Base-by-base conservation (phyloP, 2,797 vertebrate species). In the Emydoidea blandingii region DNA sequence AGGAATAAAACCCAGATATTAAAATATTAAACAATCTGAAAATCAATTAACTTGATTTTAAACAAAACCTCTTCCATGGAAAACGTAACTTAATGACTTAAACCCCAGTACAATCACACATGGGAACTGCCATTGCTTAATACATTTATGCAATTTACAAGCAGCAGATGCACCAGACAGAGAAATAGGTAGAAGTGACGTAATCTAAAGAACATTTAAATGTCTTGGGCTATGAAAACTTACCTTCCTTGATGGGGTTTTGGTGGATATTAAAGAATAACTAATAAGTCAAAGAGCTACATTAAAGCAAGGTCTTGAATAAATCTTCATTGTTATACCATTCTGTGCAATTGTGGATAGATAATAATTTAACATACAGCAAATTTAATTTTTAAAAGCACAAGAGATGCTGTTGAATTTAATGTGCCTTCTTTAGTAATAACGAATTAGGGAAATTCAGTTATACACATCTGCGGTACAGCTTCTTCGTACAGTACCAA, bases 1-100 rank as follows among this genome's bases (percentile, higher is more conserved):
- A 54, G 78, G 94, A 95, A 92, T 80, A n/a, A 97, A 81, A 88
- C 31, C 80, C 94, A 96, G 91, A 96, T 88, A 86, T 93, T 94
- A 94, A 92, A 96, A 96, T 53, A 91, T 79, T 88, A 93, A 89
- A 76, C 59, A 92, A 89, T 50, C 81, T 85, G 86, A 94, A 92
- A 91, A 89, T 91, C 81, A 85, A 94, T 92, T 90, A 68, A 87
- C 87, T 93, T 83, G 0, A 3, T 91, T 93, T 92, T 83, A 93
- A 92, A 85, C 31, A 93, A 93, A 86, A 79, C 82, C 37, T 85
- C 92, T 91, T 94, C 83, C 72, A 95, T 93, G 72, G 50, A n/a
- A 94, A 90, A 53, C 50, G 81, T 93, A 86, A 93, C 78, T 53
- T 79, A 76, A n/a, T 59, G 76, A 92, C 49, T 88, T 78, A 47